Base-by-base conservation (phyloP, 2,797 vertebrate species). In the Luscinia megarhynchos region DNA sequence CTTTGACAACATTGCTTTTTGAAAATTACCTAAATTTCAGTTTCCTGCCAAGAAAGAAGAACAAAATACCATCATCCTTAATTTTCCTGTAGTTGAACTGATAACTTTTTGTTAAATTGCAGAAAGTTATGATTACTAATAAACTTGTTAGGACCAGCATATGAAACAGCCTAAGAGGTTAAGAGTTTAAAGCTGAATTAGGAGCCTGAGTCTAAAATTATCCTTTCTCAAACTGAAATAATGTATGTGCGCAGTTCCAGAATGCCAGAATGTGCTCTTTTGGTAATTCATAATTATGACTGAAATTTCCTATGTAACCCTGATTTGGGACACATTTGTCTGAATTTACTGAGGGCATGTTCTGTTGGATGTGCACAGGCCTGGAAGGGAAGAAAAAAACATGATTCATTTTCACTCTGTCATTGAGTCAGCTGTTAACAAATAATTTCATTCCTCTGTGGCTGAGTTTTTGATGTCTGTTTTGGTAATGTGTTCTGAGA, bases 101-200 rank as follows among this genome's bases (percentile, higher is more conserved):
- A 76, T 90, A 53, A 40, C 36, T 89, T 89, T 89, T 92, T 93
- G 12, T 80, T 74, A 79, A 72, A 58, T 67, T 91, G 50, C 26
- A 81, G 54, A 68, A 91, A 48, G n/a, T 77, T 89, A 40, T 43
- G 18, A 68, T 89, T 90, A 80, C 92, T 94, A 84, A 76, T 86
- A 92, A 88, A 80, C 23, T 13, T 69, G 54, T 46, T 79, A 67
- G 30, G 63, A 92, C 10, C 18, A 32, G 45, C 26, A 36, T 84
- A 45, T 54, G 41, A 67, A 93, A 50, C 53, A 85, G 7, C 32
- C 15, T 53, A 75, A 90, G 32, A 79, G 14, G 41, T 10, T 64
- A 43, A 30, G 48, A 86, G 34, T 51, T 88, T 69, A 48, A 89
- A 92, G 46, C 29, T 67, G 40, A 86, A n/a, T 34, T 12, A 29